Evolutionary conservation across 2,888 invertebrate species (phyloP).

Genomic region (Thecophora atra): DNA sequence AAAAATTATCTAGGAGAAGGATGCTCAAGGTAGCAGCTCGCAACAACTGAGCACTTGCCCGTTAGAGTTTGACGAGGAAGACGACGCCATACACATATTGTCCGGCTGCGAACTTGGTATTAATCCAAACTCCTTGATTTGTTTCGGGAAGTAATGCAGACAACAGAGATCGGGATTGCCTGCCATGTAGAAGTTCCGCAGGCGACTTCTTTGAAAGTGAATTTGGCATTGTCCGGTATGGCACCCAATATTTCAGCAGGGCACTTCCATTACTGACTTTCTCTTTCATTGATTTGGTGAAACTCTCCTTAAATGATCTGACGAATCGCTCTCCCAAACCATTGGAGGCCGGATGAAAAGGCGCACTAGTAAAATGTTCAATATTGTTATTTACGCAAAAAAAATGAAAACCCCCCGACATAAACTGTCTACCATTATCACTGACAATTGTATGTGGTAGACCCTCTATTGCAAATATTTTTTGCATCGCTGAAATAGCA

Average conservation of each 20-base stretch:
- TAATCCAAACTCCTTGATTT: too few species aligned
- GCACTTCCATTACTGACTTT: slow-evolving; percentile 24
- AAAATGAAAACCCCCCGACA: slow-evolving; percentile 29
- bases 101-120: too few species aligned
- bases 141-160: slow-evolving; percentile 29
- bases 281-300: slow-evolving; percentile 34
- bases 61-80: too few species aligned
- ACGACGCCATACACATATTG: too few species aligned
- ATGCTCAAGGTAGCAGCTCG: too few species aligned
- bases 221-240: slow-evolving; percentile 39
- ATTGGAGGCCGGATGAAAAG: slow-evolving; percentile 45
- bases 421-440: slow-evolving; percentile 33
- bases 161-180: slow-evolving; percentile 37
- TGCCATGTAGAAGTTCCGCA: slow-evolving; percentile 41
- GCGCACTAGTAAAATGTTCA: slow-evolving; percentile 31
- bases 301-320: slow-evolving; percentile 41
- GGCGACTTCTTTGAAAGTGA: slow-evolving; percentile 36
- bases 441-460: slow-evolving; percentile 34
- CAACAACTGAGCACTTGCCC: too few species aligned
- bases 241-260: slow-evolving; percentile 35
- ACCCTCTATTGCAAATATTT: slow-evolving; percentile 30
- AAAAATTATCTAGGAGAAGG: too few species aligned
- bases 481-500: slow-evolving; percentile 26
- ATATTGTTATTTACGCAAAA: slow-evolving; percentile 28
- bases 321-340: slow-evolving; percentile 48